Conservation (phyloP, 2,888 invertebrate genomes). For the Gandaritis pyraliata region DNA sequence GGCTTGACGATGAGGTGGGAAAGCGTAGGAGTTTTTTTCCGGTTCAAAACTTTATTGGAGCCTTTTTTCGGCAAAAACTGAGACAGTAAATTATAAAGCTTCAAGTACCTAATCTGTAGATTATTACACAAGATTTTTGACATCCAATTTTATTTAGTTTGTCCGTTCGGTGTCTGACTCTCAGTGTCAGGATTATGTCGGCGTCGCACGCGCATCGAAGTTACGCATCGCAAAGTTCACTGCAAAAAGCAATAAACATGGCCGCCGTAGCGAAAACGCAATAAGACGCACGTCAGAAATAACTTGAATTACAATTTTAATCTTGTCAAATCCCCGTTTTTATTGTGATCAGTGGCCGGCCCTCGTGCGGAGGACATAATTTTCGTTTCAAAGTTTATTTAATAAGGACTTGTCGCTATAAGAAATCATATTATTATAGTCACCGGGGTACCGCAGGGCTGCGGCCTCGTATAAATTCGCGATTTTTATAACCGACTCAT, state of each 20-base stretch:
- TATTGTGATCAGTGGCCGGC: slow-evolving; percentile 68
- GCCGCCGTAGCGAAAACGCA: slow-evolving; percentile 78
- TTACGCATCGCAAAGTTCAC: slow-evolving; percentile 54
- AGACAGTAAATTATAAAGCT: neutral
- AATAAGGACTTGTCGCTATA: slow-evolving; percentile 75
- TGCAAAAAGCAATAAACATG: slow-evolving; percentile 58
- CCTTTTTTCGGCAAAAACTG: neutral
- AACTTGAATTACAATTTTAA: slow-evolving; percentile 83
- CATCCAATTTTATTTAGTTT: slow-evolving; percentile 7
- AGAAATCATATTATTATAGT: slow-evolving; percentile 78
- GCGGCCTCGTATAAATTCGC: slow-evolving; percentile 73
- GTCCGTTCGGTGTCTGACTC: slow-evolving; percentile 29
- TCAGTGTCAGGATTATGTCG: slow-evolving; percentile 61
- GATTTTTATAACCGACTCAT: slow-evolving; percentile 79
- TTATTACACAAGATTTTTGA: slow-evolving; percentile 18
- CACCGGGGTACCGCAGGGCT: slow-evolving; percentile 52
- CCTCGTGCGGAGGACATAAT: slow-evolving; percentile 71
- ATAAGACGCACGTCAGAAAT: slow-evolving; percentile 80
- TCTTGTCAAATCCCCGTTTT: slow-evolving; percentile 83
- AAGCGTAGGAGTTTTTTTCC: slow-evolving; percentile 9
- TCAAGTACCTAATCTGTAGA: slow-evolving; percentile 18
- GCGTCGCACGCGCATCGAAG: slow-evolving; percentile 48
- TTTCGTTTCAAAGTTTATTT: slow-evolving; percentile 80
- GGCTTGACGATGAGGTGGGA: slow-evolving; percentile 8
- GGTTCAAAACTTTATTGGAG: neutral